Evolutionary conservation across 2,888 invertebrate species (phyloP).

Genomic region (Callimorpha dominula): DNA sequence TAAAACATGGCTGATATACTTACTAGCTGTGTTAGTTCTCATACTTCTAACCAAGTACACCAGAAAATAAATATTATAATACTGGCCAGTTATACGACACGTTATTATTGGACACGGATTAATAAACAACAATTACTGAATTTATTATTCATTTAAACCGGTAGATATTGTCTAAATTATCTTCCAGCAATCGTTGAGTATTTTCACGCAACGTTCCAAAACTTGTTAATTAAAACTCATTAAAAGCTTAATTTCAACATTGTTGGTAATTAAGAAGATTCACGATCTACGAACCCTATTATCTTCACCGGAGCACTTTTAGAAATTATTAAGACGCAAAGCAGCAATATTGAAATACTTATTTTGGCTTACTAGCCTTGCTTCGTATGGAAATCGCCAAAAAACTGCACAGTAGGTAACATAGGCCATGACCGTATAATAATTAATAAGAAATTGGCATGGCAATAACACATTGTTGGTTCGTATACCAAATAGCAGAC

Average conservation of each 20-base stretch:
- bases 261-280: conserved; percentile 85
- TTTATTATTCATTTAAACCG: conserved; percentile 32
- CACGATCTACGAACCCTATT: conserved; percentile 81
- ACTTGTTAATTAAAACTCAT: conserved; percentile 85
- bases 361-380: conserved; percentile 32
- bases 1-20: too few relatives aligned
- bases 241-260: conserved; percentile 83
- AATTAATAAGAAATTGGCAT: not conserved
- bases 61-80: not conserved
- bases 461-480: not conserved
- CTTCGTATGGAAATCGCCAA: conserved; percentile 20
- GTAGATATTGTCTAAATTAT: conserved; percentile 57
- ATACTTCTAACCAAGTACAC: not conserved
- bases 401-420: not conserved
- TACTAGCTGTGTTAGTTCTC: not conserved
- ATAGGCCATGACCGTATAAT: not conserved
- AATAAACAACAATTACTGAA: conserved; percentile 25
- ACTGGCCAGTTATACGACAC: not conserved
- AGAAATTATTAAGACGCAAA: conserved; percentile 75
- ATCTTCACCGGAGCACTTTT: conserved; percentile 74
- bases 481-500: not conserved
- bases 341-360: conserved; percentile 70
- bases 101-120: conserved; percentile 3
- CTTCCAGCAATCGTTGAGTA: conserved; percentile 67
- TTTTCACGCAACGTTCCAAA: conserved; percentile 74